Conservation (phyloP, 53 echinoderm and acorn worm species). For the Glandiceps talaboti region DNA sequence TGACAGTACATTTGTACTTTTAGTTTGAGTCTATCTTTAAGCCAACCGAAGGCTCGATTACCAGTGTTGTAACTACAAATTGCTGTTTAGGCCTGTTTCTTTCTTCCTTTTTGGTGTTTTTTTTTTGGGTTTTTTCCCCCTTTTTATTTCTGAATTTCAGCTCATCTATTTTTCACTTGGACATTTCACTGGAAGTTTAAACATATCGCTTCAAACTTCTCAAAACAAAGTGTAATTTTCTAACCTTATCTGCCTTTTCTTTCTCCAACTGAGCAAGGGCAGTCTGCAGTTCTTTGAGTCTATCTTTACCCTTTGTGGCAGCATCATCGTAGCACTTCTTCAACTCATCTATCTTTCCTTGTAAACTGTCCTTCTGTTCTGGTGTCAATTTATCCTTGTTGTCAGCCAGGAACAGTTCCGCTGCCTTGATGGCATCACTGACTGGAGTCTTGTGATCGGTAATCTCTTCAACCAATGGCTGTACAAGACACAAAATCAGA, state of each 20-base stretch:
- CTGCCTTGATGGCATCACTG: slow-evolving; percentile 89
- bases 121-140: no score
- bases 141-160: no score
- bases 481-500: slow-evolving; percentile 10
- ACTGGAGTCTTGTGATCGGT: slow-evolving; percentile 91
- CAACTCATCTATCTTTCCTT: slow-evolving; percentile 58
- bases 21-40: no score
- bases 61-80: no score
- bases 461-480: slow-evolving; percentile 90
- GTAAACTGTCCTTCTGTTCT: slow-evolving; percentile 55
- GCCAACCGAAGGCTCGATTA: no score
- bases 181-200: no score
- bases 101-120: no score
- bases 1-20: no score
- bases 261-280: slow-evolving; percentile 51
- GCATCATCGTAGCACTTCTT: slow-evolving; percentile 80
- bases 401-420: slow-evolving; percentile 85
- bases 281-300: slow-evolving; percentile 55
- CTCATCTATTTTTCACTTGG: no score
- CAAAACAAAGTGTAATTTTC: no score
- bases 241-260: slow-evolving; percentile 72
- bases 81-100: no score
- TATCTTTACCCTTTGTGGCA: slow-evolving; percentile 51
- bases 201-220: no score
- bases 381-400: slow-evolving; percentile 75